Evolutionary conservation across 2,888 invertebrate genomes (phyloP).

Genomic region (Periphyllus acericola): DNA sequence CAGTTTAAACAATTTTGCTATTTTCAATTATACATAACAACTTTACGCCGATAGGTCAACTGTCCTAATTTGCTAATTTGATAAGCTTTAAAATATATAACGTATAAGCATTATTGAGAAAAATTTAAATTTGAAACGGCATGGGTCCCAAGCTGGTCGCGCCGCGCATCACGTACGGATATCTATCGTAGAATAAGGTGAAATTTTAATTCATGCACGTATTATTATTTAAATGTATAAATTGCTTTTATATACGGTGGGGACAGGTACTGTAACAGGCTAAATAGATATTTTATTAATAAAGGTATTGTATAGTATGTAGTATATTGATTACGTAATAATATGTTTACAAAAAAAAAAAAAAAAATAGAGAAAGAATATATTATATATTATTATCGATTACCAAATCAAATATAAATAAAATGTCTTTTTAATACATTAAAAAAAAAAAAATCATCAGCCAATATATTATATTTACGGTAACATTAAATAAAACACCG

Average conservation of each 20-base stretch:
- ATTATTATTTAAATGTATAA: not conserved
- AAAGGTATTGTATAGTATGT: not conserved
- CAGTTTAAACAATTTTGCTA: not conserved
- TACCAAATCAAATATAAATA: not conserved
- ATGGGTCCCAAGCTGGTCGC: not conserved
- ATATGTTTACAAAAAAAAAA: not conserved
- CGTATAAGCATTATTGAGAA: not conserved
- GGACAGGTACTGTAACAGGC: not conserved
- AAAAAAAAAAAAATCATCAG: not conserved
- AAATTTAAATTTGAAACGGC: not conserved
- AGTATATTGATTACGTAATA: not conserved
- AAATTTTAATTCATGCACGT: not conserved
- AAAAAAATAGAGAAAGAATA: constrained; percentile 5
- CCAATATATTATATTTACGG: constrained; percentile 30
- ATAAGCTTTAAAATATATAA: not conserved
- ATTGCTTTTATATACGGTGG: not conserved
- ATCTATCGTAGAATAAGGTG: not conserved
- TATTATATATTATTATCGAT: not conserved
- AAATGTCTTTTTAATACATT: not conserved
- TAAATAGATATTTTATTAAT: not conserved
- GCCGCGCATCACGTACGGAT: not conserved
- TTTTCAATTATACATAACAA: not conserved
- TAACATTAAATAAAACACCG: constrained; percentile 42
- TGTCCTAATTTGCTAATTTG: not conserved
- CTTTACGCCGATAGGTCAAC: not conserved